phyloP scores from a whole-genome alignment of 2,888 invertebrate species.

The Lycaena phlaeas region DNA sequence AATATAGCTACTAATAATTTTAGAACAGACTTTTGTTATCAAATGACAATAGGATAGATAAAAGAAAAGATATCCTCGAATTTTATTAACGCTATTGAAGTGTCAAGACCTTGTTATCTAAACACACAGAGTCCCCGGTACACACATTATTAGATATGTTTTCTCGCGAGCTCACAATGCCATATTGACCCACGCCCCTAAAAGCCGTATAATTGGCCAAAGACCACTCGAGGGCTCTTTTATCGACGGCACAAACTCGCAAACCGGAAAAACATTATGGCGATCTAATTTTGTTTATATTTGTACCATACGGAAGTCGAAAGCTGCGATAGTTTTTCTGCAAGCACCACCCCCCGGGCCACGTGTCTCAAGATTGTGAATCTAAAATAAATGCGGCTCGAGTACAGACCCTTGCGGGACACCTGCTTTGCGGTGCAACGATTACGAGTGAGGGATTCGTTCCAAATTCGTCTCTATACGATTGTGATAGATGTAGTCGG shows the following conservation, averaged over 20 bases:
- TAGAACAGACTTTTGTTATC: no score
- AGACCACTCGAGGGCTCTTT: constrained; percentile 45
- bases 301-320: constrained; percentile 61
- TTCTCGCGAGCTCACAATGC: background rate
- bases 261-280: constrained; percentile 69
- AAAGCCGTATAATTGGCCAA: constrained; percentile 39
- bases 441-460: constrained; percentile 15
- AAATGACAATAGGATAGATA: no score
- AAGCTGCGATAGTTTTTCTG: constrained; percentile 60
- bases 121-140: background rate
- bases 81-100: no score
- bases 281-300: constrained; percentile 64
- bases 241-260: constrained; percentile 45
- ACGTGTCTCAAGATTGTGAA: constrained; percentile 62
- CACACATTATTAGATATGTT: background rate
- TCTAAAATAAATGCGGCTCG: constrained; percentile 61
- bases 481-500: constrained; percentile 21
- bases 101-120: constrained; percentile 1
- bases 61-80: no score
- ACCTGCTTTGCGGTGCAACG: constrained; percentile 48
- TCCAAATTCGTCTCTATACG: constrained; percentile 30
- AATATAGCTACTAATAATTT: no score
- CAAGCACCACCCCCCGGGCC: constrained; percentile 49
- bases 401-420: constrained; percentile 57
- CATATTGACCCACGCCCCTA: constrained; percentile 12